phyloP scores from a whole-genome alignment of 2,113 vertebrate species.

The Passer domesticus region DNA sequence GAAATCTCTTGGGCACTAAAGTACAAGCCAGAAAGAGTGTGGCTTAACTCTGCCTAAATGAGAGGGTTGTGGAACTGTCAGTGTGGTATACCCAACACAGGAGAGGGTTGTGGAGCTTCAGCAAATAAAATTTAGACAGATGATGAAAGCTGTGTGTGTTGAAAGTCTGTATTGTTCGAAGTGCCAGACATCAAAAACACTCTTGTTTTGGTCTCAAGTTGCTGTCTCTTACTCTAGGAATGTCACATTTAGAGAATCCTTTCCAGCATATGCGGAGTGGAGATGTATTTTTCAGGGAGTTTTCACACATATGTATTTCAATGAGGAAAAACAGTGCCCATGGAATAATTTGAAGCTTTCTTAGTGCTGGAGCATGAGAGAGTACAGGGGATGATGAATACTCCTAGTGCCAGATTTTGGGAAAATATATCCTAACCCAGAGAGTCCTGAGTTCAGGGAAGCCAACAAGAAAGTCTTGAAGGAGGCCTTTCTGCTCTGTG shows the following conservation, averaged over 20 bases:
- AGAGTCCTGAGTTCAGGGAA: neutral
- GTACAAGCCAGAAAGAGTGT: neutral
- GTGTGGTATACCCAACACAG: neutral
- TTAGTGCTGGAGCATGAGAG: neutral
- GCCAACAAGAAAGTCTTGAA: neutral
- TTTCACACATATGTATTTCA: neutral
- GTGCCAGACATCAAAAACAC: neutral
- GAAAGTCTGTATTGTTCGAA: neutral
- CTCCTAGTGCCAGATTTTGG: neutral
- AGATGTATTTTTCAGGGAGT: neutral
- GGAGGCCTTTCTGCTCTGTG: neutral
- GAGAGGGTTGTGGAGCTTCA: neutral
- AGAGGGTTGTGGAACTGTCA: neutral
- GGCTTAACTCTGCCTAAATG: neutral
- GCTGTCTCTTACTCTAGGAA: neutral
- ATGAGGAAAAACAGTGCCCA: neutral
- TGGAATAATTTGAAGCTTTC: neutral
- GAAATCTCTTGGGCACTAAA: neutral
- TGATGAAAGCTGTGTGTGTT: rapidly evolving
- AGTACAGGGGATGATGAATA: neutral
- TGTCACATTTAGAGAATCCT: neutral
- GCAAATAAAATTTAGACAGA: neutral
- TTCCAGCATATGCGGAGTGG: neutral
- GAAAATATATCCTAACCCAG: neutral
- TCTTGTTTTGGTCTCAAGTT: neutral